Evolutionary conservation across 2,888 invertebrate genomes (phyloP).

Genomic region (Volucella bombylans): DNA sequence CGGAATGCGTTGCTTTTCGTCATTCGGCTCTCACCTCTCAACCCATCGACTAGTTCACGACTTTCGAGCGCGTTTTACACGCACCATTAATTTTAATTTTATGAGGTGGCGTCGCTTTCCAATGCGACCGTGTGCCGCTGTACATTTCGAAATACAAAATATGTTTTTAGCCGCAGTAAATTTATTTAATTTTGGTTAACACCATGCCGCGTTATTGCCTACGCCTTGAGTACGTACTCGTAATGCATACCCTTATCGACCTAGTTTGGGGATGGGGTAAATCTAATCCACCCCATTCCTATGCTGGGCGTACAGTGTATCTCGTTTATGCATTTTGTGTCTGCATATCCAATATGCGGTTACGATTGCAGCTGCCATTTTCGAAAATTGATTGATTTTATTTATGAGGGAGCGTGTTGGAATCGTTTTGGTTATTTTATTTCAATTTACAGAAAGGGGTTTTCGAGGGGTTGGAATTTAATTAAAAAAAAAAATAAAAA

Average conservation of each 20-base stretch:
- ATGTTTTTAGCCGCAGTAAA: conserved; percentile 57
- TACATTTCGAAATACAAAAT: conserved; percentile 31
- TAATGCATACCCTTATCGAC: background rate
- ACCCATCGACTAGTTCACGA: background rate
- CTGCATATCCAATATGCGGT: conserved; percentile 60
- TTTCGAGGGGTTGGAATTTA: conserved; percentile 44
- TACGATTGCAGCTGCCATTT: conserved; percentile 65
- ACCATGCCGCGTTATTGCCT: background rate
- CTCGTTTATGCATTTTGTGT: background rate
- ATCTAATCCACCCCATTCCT: conserved; percentile 36
- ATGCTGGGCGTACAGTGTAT: background rate
- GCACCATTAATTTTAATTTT: conserved; percentile 69
- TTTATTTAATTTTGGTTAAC: conserved; percentile 48
- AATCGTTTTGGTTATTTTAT: conserved; percentile 58
- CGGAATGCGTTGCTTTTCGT: conserved; percentile 26
- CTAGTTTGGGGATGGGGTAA: conserved; percentile 16
- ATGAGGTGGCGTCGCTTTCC: conserved; percentile 59
- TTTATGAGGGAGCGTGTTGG: conserved; percentile 54
- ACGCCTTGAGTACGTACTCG: too few species aligned
- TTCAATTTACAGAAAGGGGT: conserved; percentile 51
- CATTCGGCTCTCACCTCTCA: background rate
- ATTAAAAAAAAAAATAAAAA: conserved; percentile 50
- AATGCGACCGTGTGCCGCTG: conserved; percentile 30
- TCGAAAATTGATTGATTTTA: conserved; percentile 71
- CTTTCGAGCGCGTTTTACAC: background rate